Conservation (phyloP, 2,888 invertebrate species). For the Antitype chi region DNA sequence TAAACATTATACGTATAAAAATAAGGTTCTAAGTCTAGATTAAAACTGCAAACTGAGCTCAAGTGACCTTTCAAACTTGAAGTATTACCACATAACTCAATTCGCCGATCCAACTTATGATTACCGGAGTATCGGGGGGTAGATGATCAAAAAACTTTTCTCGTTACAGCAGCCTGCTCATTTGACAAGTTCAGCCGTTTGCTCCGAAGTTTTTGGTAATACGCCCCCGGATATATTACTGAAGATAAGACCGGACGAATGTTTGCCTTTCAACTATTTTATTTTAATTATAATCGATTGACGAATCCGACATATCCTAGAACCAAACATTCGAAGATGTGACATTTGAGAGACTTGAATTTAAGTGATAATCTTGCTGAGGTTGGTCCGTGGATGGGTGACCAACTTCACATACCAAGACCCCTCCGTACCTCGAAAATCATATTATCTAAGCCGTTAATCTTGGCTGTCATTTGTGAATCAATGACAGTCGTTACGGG, state of each 20-base stretch:
- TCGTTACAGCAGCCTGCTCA: conserved; percentile 81
- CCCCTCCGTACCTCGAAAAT: too few species aligned
- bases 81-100: conserved; percentile 70
- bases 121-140: conserved; percentile 72
- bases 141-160: conserved; percentile 85
- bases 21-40: conserved; percentile 43
- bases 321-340: not conserved
- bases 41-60: conserved; percentile 46
- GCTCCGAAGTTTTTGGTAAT: conserved; percentile 68
- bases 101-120: conserved; percentile 78
- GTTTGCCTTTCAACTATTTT: conserved; percentile 56
- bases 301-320: not conserved
- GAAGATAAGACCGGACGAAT: conserved; percentile 52
- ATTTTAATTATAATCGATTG: conserved; percentile 53
- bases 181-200: conserved; percentile 80
- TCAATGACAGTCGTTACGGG: too few species aligned
- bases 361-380: too few species aligned
- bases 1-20: not conserved
- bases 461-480: too few species aligned
- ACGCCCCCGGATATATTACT: conserved; percentile 66
- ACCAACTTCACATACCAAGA: too few species aligned
- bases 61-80: conserved; percentile 55
- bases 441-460: too few species aligned
- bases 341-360: not conserved
- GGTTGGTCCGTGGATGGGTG: too few species aligned